These are phyloP conservation scores for Falcaria lacertinaria DNA, from an alignment of 2,888 invertebrate genomes.

Conservation along the genomic window DNA sequence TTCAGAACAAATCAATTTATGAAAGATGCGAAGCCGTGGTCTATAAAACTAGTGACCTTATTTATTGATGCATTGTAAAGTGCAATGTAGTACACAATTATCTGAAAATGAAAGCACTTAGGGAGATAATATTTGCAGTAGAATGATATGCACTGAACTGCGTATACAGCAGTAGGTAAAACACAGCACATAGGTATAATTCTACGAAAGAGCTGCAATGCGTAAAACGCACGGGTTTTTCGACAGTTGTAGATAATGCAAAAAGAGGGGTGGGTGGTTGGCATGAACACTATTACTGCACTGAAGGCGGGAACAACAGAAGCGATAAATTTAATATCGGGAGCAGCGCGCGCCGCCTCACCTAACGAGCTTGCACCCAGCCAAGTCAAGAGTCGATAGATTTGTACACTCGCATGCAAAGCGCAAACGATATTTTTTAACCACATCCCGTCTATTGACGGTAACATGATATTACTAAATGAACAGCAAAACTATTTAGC, in stretches of 20 bases:
- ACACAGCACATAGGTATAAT: too few relatives aligned
- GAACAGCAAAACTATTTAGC: too few relatives aligned
- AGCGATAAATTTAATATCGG: constrained; percentile 45
- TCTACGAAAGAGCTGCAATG: not conserved
- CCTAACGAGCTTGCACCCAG: constrained; percentile 30
- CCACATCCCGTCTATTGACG: too few relatives aligned
- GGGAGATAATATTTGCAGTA: too few relatives aligned
- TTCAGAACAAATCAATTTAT: not conserved
- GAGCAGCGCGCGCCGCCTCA: constrained; percentile 21
- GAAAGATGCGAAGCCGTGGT: not conserved
- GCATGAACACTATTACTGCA: constrained; percentile 15
- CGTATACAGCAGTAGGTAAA: too few relatives aligned
- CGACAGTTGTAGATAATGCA: not conserved
- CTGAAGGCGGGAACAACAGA: constrained; percentile 25
- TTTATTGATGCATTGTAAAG: too few relatives aligned
- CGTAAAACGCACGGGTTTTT: not conserved
- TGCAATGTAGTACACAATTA: too few relatives aligned
- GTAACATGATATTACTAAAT: too few relatives aligned
- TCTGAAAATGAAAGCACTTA: too few relatives aligned
- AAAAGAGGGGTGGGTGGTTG: not conserved
- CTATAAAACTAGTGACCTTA: too few relatives aligned
- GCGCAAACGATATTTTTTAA: constrained; percentile 1
- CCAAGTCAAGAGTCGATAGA: constrained; percentile 26
- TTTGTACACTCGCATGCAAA: constrained; percentile 13
- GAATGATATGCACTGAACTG: too few relatives aligned